phyloP scores from a whole-genome alignment of 2,113 vertebrate species.

The Bombycilla garrulus region DNA sequence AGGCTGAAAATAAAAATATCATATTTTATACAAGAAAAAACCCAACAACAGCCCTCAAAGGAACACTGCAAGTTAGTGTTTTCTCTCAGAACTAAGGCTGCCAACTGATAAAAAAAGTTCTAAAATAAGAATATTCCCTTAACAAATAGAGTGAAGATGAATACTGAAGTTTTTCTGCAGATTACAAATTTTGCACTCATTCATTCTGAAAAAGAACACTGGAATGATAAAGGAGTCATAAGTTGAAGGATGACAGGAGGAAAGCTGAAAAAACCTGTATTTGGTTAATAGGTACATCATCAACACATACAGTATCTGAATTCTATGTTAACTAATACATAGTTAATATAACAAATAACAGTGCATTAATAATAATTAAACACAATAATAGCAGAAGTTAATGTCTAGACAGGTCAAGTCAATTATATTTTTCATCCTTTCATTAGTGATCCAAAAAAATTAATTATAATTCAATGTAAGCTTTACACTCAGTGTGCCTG shows the following conservation, averaged over 20 bases:
- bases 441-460: background rate
- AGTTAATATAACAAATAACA: background rate
- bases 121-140: background rate
- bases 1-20: background rate
- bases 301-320: background rate
- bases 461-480: background rate
- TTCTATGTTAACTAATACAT: background rate
- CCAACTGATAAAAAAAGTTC: background rate
- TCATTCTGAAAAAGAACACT: background rate
- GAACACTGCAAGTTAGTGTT: background rate
- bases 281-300: background rate
- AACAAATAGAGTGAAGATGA: background rate
- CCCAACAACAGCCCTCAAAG: background rate
- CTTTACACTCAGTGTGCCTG: background rate
- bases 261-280: background rate
- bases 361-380: background rate
- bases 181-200: background rate
- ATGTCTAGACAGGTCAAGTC: background rate
- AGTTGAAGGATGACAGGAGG: background rate
- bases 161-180: rapidly evolving
- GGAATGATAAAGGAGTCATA: background rate
- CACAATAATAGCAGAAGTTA: background rate
- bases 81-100: background rate
- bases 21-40: background rate
- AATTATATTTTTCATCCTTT: background rate